Evolutionary conservation across 2,888 invertebrate genomes (phyloP).

Genomic region (Eupithecia tripunctaria): DNA sequence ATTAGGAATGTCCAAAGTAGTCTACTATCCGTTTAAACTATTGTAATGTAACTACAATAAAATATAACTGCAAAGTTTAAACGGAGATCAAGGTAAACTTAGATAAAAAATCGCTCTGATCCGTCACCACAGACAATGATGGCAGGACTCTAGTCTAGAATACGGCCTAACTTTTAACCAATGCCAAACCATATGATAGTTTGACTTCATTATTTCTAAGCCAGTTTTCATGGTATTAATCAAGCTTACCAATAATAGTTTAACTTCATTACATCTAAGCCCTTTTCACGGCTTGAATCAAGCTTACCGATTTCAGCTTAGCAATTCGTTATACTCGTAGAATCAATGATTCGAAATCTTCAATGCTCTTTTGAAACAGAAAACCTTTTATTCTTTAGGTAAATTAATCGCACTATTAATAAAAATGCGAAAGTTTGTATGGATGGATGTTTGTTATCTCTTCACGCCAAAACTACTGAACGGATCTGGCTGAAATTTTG

Average conservation of each 20-base stretch:
- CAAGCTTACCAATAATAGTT: background rate
- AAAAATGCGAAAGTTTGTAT: no score
- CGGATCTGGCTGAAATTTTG: no score
- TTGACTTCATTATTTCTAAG: background rate
- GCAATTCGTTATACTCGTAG: no score
- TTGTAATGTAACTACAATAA: no score
- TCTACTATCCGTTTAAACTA: no score
- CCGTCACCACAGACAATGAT: background rate
- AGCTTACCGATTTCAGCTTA: no score
- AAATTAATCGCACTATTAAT: no score
- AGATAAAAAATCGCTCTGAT: background rate
- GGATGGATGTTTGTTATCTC: no score
- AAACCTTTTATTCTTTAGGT: background rate
- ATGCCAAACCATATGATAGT: background rate
- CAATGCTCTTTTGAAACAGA: background rate
- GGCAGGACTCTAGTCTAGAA: background rate
- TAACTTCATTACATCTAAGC: background rate
- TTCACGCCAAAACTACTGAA: no score
- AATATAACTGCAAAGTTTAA: no score
- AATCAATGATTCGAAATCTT: background rate
- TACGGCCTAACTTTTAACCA: background rate
- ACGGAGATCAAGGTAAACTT: background rate
- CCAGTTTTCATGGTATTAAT: background rate
- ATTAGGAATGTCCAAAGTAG: background rate
- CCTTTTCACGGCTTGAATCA: background rate